These are phyloP conservation scores for Pristis pectinata DNA, from an alignment of 2,797 vertebrate species.

Conservation along the genomic window DNA sequence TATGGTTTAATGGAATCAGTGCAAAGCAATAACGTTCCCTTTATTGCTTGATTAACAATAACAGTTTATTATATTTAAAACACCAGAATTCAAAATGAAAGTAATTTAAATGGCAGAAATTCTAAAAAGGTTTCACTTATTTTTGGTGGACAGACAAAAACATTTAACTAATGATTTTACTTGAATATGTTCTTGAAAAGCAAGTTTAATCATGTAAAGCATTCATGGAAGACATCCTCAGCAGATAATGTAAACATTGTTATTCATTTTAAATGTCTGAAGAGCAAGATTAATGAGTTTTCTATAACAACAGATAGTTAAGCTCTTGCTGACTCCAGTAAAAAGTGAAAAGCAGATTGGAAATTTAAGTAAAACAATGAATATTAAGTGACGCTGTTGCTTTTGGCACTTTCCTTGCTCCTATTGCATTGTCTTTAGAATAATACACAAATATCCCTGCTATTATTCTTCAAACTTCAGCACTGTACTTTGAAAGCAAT, in stretches of 20 bases:
- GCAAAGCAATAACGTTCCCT: background rate
- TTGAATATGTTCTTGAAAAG: background rate
- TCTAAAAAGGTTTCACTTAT: background rate
- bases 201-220: background rate
- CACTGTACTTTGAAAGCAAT: background rate
- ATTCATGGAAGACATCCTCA: background rate
- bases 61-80: background rate
- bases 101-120: background rate
- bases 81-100: background rate
- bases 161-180: background rate
- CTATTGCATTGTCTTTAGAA: background rate
- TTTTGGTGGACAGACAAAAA: background rate
- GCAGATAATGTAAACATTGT: background rate
- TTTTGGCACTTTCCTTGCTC: background rate
- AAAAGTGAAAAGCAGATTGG: background rate
- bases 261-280: constrained; percentile 4
- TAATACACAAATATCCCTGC: background rate
- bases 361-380: background rate
- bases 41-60: background rate
- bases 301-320: background rate
- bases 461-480: background rate
- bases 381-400: constrained; percentile 6
- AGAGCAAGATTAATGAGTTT: background rate
- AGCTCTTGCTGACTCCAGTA: background rate
- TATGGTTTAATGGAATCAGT: background rate